Evolutionary conservation across 2,888 invertebrate genomes (phyloP).

Genomic region (Cyclophora punctaria): DNA sequence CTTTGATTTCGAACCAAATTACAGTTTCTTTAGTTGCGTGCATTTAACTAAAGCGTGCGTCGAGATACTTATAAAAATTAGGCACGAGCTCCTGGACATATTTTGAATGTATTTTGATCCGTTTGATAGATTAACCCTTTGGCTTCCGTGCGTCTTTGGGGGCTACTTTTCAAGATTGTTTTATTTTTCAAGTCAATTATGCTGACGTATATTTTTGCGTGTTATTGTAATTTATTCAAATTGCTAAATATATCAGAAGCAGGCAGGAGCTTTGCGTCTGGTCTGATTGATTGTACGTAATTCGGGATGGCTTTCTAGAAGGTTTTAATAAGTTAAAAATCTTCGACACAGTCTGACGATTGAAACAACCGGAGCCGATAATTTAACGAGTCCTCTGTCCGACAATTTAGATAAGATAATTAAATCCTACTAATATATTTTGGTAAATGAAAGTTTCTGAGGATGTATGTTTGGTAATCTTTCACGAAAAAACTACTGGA

Average conservation of each 20-base stretch:
- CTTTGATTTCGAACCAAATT: slow-evolving; percentile 5
- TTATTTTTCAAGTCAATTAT: neutral
- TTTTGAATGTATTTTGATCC: slow-evolving; percentile 12
- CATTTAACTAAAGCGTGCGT: slow-evolving; percentile 38
- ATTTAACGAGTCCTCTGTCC: no score
- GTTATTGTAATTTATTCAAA: slow-evolving; percentile 16
- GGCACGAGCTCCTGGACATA: slow-evolving; percentile 53
- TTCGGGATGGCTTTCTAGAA: no score
- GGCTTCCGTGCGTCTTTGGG: slow-evolving; percentile 50
- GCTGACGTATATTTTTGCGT: slow-evolving; percentile 1
- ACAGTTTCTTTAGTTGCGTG: slow-evolving; percentile 26
- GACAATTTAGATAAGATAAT: no score
- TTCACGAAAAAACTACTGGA: no score
- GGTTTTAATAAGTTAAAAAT: no score
- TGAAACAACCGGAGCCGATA: no score
- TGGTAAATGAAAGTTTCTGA: no score
- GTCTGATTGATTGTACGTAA: no score
- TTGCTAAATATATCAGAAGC: slow-evolving; percentile 5
- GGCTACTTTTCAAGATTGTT: slow-evolving; percentile 3
- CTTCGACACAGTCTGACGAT: no score
- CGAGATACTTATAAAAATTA: slow-evolving; percentile 32
- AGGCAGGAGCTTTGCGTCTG: no score
- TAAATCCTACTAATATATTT: no score
- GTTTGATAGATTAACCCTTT: slow-evolving; percentile 17
- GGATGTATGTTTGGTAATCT: no score